Conservation (phyloP, 2,113 vertebrate species). For the Muntiacus muntjak region DNA sequence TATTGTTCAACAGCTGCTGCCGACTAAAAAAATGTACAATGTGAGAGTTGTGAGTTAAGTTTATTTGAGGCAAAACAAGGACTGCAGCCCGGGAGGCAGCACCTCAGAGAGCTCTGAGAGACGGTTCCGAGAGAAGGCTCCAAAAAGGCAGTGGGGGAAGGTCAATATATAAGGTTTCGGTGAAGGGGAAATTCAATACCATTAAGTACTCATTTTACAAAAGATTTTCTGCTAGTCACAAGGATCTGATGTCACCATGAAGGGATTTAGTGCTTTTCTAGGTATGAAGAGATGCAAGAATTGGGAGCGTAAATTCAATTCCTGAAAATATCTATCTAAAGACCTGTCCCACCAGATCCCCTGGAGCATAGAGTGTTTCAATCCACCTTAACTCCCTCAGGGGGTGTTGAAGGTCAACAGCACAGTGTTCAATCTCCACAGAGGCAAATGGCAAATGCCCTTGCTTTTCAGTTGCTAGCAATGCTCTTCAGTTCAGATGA, state of each 20-base stretch:
- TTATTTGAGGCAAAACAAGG: neutral
- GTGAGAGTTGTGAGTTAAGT: neutral
- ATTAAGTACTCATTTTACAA: neutral
- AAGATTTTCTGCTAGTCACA: neutral
- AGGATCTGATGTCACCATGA: neutral
- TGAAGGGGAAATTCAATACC: neutral
- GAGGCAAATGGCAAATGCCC: neutral
- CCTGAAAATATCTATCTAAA: neutral
- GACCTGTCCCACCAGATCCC: neutral
- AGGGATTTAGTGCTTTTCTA: neutral
- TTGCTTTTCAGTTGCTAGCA: neutral
- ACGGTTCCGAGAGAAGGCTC: rapidly evolving
- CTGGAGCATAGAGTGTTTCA: neutral
- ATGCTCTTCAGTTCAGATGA: too few relatives aligned
- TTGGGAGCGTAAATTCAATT: neutral
- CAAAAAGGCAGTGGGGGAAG: neutral
- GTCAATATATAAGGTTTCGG: neutral
- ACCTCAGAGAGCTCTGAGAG: neutral
- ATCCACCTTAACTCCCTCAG: neutral
- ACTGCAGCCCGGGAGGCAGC: neutral
- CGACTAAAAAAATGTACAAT: neutral
- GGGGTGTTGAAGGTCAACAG: neutral
- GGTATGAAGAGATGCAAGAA: neutral
- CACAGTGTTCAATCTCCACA: neutral
- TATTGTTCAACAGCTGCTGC: neutral